Base-by-base conservation (phyloP, 2,113 vertebrate genomes). In the Scopus umbretta region DNA sequence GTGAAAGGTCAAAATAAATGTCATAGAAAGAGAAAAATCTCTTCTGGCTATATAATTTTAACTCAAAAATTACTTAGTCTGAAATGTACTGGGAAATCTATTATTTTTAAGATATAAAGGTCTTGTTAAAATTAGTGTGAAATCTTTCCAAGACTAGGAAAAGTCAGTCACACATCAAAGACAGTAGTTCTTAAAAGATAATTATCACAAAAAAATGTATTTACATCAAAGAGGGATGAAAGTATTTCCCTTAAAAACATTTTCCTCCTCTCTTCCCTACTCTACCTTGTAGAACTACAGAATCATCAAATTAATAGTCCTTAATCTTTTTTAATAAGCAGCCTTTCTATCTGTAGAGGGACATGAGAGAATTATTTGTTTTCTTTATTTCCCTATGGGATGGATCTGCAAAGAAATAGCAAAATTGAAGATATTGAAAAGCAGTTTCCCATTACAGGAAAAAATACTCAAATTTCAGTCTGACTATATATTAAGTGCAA, bases 1-100 rank as follows among this genome's bases (percentile, higher is more conserved):
- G 40, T 86, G 50, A 95, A 97, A 92, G 81, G 81, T 92, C 83
- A 96, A 74, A 93, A 85, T 89, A 80, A 95, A 92, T 91, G 67
- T 27, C 65, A 94, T 8, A 81, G 38, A 50, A 92, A 93, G 7
- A 94, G n/a, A 16, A 90, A 94, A 95, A 88, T 30, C 18, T 79
- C 14, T 16, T 75, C 59, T 88, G 34, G 10, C 38, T 91, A 36
- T 82, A 79, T 42, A 0, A 34, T 52, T 71, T 93, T 80, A 97
- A 96, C 4, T 91, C 4, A 79, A 96, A 92, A 95, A 86, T 42
- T 82, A 58, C 65, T 86, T 73, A 59, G 62, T 79, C 63, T 13
- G 36, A 79, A 91, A 70, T 29, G 11, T 32, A 81, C 53, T 90
- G 38, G 8, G 76, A 94, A 97, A 81, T 94, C 40, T 75, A 27